phyloP scores from a whole-genome alignment of 1,140 invertebrate genomes.

The Geopemphigus sp. region DNA sequence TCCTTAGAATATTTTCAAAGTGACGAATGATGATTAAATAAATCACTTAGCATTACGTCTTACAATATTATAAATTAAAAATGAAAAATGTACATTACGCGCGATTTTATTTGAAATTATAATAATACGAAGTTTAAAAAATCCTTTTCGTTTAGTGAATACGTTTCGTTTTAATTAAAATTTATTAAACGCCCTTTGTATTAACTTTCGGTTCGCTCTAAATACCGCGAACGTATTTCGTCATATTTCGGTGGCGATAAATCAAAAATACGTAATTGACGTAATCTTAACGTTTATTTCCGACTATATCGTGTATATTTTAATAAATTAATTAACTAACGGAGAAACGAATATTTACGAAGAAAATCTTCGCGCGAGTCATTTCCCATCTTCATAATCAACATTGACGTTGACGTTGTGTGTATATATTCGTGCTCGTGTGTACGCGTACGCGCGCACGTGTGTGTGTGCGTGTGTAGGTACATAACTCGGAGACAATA shows the following conservation, averaged over 20 bases:
- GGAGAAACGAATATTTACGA: not conserved
- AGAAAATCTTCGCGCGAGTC: not conserved
- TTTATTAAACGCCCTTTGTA: not conserved
- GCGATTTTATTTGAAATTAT: slow-evolving; percentile 2
- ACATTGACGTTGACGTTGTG: not conserved
- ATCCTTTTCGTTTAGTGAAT: not conserved
- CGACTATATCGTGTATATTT: not conserved
- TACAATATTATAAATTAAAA: not conserved
- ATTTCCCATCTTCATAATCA: not conserved
- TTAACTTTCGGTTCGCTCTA: not conserved
- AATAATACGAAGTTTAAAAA: slow-evolving; percentile 7
- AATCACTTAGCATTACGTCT: not conserved
- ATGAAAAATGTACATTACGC: not conserved
- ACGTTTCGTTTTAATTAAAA: slow-evolving; percentile 11
- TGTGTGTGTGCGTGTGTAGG: too few species aligned
- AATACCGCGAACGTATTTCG: not conserved
- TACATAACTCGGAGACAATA: not conserved
- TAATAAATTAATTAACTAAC: not conserved
- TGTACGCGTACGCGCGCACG: too few species aligned
- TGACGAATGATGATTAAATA: not conserved
- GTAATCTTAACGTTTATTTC: not conserved
- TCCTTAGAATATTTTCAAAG: not conserved
- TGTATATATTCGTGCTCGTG: too few species aligned
- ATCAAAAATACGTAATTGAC: not conserved
- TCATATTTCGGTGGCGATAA: not conserved